A percentile compares a stretch with the other conserved stretches of the same genome.
Conservation (phyloP, 2,888 invertebrate genomes). For the Apocheima hispidaria region DNA sequence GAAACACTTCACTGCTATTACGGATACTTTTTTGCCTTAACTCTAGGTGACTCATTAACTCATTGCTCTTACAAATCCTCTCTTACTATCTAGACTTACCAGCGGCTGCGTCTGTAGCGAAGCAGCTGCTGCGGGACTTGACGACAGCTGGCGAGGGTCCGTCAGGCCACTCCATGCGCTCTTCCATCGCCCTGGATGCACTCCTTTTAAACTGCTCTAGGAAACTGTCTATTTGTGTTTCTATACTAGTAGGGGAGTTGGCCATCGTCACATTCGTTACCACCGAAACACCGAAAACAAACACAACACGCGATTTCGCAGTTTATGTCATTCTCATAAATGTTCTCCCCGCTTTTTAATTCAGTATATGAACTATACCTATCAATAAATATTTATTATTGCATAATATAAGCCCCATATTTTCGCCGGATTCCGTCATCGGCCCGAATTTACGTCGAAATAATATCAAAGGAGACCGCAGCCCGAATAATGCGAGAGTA, state of each 20-base stretch:
- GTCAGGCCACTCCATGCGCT: conserved; percentile 84
- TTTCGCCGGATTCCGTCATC: conserved; percentile 67
- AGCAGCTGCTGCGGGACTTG: conserved; percentile 83
- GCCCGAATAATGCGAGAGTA: conserved; percentile 69
- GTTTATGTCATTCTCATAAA: conserved; percentile 64
- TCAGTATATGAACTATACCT: conserved; percentile 41
- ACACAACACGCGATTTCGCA: conserved; percentile 70
- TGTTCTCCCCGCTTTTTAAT: conserved; percentile 47
- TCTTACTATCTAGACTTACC: conserved; percentile 62
- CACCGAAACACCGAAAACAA: conserved; percentile 83
- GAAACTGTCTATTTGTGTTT: conserved; percentile 94
- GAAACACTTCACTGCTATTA: not conserved
- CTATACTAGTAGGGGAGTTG: conserved; percentile 89
- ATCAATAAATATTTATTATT: conserved; percentile 51
- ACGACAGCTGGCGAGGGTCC: conserved; percentile 77
- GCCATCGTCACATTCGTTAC: conserved; percentile 86
- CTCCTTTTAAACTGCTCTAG: conserved; percentile 93
- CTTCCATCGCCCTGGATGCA: conserved; percentile 92
- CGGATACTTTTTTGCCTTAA: not conserved
- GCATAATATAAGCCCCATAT: conserved; percentile 61
- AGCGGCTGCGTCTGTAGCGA: conserved; percentile 74
- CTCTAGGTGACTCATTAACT: not conserved
- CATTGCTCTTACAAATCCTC: not conserved
- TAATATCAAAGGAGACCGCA: conserved; percentile 72
- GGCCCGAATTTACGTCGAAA: conserved; percentile 62